phyloP scores from a whole-genome alignment of 2,113 vertebrate species.

The Centropristis striata region DNA sequence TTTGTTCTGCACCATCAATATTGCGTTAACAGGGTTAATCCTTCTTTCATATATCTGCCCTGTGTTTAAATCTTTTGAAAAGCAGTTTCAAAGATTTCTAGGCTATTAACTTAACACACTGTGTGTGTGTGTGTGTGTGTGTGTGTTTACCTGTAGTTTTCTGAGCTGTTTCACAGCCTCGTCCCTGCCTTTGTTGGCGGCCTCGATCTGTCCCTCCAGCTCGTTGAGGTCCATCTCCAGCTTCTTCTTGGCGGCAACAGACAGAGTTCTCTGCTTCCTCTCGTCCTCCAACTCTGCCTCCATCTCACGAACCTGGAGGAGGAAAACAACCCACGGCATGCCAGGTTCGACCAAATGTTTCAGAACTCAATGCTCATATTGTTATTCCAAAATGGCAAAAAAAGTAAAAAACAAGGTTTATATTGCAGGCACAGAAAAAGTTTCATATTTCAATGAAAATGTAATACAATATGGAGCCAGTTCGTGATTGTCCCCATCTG shows the following conservation, averaged over 20 bases:
- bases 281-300: constrained; percentile 97
- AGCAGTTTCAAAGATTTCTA: neutral
- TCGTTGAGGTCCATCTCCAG: constrained; percentile 98
- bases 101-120: no score
- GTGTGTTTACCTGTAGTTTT: constrained; percentile 91
- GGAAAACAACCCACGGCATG: neutral
- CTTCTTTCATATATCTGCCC: no score
- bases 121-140: constrained; percentile 1
- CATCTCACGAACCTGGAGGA: constrained; percentile 92
- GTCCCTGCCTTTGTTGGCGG: constrained; percentile 94
- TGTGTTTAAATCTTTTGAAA: neutral
- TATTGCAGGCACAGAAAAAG: neutral
- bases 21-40: neutral
- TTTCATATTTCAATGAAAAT: neutral
- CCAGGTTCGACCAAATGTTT: neutral
- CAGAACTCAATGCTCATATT: neutral
- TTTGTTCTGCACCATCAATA: neutral
- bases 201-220: constrained; percentile 94
- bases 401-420: neutral
- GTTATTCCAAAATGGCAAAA: neutral
- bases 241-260: constrained; percentile 95
- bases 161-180: constrained; percentile 97
- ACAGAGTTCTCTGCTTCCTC: constrained; percentile 94
- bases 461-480: neutral
- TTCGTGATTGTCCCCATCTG: neutral